Base-by-base conservation (phyloP, 2,797 vertebrate species). In the Chrosomus eos region DNA sequence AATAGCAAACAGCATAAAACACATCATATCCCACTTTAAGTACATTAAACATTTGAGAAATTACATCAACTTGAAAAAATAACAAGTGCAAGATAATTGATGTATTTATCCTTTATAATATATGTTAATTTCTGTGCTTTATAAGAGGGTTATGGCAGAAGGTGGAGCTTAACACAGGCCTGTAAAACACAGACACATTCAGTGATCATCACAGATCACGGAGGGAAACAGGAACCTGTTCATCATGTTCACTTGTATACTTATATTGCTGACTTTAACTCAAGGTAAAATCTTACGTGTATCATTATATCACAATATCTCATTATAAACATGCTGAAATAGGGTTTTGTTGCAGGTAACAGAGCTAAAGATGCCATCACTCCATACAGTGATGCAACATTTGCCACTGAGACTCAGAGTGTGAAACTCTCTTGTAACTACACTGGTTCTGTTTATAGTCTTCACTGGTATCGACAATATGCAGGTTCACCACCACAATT, bases 181-280 rank as follows among this genome's bases (percentile, higher is more conserved):
- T 31, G 26, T 31, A 5, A 53, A 53, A 33, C 26, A 72, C 13
- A 48, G 38, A 9, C 26, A 4, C 19, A 43, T 51, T 73, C 4
- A 74, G 26, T 33, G 45, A 74, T 74, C 45, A 74, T 53, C 72
- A 72, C 26, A 64, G 18, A 79, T 48, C 33, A 45, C 23, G 60
- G 51, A 76, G 13, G 18, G 1, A 9, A 45, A 38, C 38, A 43
- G 7, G 8, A 76, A 14, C n/a, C 13, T 16, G 36, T 43, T 71
- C 40, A 73, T 73, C 71, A 79, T 79, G 76, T 48, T 79, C 10
- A 23, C 26, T 21, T 64, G 40, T 66, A 18, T 66, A 1, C 18
- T 78, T 45, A 19, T 78, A 14, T 45, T 79, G 19, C 76, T 64
- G 40, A 64, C n/a, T 64, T 31, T 66, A 31, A 19, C 26, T 64